Evolutionary conservation across 2,113 vertebrate species (phyloP).

Genomic region (Rhabdornis inornatus): DNA sequence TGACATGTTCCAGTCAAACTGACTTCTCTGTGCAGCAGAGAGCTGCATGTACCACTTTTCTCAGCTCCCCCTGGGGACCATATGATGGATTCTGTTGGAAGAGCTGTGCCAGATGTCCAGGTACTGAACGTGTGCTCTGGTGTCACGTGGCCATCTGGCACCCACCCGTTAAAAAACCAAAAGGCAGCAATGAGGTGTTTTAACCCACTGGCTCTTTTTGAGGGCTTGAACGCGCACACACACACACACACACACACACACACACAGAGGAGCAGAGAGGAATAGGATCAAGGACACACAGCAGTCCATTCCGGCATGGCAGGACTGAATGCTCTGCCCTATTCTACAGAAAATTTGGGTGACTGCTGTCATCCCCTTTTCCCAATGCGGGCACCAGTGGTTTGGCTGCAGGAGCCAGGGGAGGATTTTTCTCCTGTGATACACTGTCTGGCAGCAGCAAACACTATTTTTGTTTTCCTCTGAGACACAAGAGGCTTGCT

Average conservation of each 20-base stretch:
- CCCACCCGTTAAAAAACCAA: neutral
- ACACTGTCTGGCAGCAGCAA: neutral
- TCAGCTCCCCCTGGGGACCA: neutral
- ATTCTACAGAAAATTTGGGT: neutral
- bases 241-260: neutral
- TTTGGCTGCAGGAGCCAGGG: neutral
- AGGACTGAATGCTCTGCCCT: neutral
- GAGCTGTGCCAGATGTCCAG: neutral
- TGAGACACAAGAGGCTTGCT: neutral
- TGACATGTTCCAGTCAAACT: neutral
- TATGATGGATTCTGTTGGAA: neutral
- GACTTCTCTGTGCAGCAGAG: neutral
- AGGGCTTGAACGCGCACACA: neutral
- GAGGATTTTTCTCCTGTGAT: constrained; percentile 7
- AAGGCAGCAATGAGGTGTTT: neutral
- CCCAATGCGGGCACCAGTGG: neutral
- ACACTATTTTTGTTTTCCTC: constrained; percentile 15
- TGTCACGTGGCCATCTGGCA: neutral
- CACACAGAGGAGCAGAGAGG: neutral
- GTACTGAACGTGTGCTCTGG: accelerated
- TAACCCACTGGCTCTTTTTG: neutral
- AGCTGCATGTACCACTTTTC: neutral
- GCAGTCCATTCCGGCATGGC: neutral
- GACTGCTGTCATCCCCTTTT: neutral
- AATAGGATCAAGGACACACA: accelerated